A percentile compares a stretch with the other conserved stretches of the same genome.
Conservation (phyloP, 1,140 invertebrate genomes). For the Druon quercuslanigerum region DNA sequence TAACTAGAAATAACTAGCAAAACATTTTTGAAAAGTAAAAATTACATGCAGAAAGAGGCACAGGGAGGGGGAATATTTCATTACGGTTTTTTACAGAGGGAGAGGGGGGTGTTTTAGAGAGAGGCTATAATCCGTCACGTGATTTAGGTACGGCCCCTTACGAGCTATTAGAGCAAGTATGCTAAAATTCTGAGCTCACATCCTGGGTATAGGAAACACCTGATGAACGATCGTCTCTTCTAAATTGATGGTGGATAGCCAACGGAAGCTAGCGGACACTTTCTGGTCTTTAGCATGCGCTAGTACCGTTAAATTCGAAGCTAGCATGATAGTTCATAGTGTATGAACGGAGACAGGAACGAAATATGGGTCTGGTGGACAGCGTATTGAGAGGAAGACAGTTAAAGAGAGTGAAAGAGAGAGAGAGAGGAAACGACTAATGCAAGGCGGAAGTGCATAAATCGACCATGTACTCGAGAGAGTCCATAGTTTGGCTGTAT, state of each 20-base stretch:
- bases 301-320: conserved; percentile 8
- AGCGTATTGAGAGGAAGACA: background rate
- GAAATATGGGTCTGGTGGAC: conserved; percentile 3
- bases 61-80: no score
- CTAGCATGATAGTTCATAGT: conserved; percentile 1
- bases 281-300: background rate
- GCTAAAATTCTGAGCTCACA: background rate
- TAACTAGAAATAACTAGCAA: no score
- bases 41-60: no score
- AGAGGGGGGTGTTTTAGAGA: no score
- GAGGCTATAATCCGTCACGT: no score
- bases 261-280: background rate
- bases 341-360: background rate
- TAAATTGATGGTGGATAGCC: background rate
- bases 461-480: background rate
- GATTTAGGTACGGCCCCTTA: no score
- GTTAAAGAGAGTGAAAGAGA: background rate
- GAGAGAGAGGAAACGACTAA: conserved; percentile 13
- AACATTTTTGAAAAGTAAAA: no score
- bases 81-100: no score
- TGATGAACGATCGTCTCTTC: conserved; percentile 7
- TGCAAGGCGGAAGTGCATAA: background rate
- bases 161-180: no score
- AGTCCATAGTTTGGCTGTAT: background rate
- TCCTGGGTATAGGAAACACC: background rate